phyloP scores from a whole-genome alignment of 2,888 invertebrate genomes.

The Caprella mutica region DNA sequence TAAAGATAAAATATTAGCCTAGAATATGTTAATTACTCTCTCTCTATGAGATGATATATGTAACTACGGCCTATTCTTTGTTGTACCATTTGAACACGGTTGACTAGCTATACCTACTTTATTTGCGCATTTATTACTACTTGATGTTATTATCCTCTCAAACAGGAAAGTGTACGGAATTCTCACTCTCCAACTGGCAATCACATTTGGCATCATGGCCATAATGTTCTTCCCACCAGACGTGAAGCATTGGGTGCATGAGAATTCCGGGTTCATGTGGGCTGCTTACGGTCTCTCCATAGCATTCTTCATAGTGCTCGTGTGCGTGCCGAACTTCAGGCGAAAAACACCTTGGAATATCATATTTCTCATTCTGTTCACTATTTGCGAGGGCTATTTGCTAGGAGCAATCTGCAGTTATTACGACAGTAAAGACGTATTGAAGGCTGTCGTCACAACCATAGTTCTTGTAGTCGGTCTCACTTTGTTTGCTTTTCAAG shows the following conservation, averaged over 20 bases:
- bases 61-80: no score
- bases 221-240: slow-evolving; percentile 49
- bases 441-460: slow-evolving; percentile 82
- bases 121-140: neutral
- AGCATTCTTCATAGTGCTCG: slow-evolving; percentile 26
- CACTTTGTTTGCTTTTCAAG: slow-evolving; percentile 75
- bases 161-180: slow-evolving; percentile 68
- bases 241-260: slow-evolving; percentile 10
- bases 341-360: slow-evolving; percentile 76
- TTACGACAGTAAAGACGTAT: slow-evolving; percentile 53
- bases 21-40: neutral
- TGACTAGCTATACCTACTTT: no score
- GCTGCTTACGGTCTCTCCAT: slow-evolving; percentile 24
- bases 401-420: slow-evolving; percentile 59
- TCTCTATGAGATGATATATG: neutral
- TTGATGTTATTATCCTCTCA: neutral
- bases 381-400: slow-evolving; percentile 66
- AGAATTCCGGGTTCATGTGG: slow-evolving; percentile 15
- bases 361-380: slow-evolving; percentile 74
- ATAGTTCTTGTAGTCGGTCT: slow-evolving; percentile 69
- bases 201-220: slow-evolving; percentile 65
- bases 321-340: slow-evolving; percentile 42
- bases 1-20: neutral
- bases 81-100: no score
- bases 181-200: slow-evolving; percentile 64